A percentile compares a stretch with the other conserved stretches of the same genome.
phyloP scores from a whole-genome alignment of 2,888 invertebrate genomes.

The Chloroclysta siterata region DNA sequence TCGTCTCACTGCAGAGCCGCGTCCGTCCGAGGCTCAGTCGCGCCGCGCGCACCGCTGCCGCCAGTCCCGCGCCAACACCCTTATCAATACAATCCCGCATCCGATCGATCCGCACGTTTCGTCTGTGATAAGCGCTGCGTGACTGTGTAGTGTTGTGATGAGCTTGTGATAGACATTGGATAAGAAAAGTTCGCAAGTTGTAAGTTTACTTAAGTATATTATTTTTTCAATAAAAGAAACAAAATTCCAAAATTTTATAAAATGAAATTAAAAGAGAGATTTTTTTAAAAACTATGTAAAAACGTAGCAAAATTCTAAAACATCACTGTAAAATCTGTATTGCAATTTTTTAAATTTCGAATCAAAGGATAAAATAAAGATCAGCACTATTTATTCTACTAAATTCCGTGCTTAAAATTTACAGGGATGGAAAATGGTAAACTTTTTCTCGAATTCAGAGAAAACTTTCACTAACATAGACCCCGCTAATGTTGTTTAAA shows the following conservation, averaged over 20 bases:
- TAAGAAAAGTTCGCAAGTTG: conserved; percentile 28
- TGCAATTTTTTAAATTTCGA: too few relatives aligned
- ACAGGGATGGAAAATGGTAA: neutral
- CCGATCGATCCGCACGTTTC: conserved; percentile 72
- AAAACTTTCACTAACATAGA: conserved; percentile 38
- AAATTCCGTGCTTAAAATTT: neutral
- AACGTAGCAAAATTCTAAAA: too few relatives aligned
- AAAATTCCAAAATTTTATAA: neutral
- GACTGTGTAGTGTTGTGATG: conserved; percentile 71
- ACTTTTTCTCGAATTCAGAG: conserved; percentile 1
- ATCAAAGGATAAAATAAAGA: too few relatives aligned
- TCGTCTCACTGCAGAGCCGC: conserved; percentile 18
- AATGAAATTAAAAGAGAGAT: neutral
- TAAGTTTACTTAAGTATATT: conserved; percentile 28
- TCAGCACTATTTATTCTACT: too few relatives aligned
- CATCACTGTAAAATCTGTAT: too few relatives aligned
- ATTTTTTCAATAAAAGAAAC: too few relatives aligned
- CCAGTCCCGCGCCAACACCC: conserved; percentile 50
- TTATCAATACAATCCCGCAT: conserved; percentile 64
- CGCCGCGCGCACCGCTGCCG: conserved; percentile 70
- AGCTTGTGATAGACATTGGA: conserved; percentile 55
- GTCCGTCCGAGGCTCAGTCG: conserved; percentile 55
- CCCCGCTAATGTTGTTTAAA: conserved; percentile 34
- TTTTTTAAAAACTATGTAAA: too few relatives aligned
- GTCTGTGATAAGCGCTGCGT: conserved; percentile 50